Evolutionary conservation across 2,113 vertebrate species (phyloP).

Genomic region (Scomber colias): DNA sequence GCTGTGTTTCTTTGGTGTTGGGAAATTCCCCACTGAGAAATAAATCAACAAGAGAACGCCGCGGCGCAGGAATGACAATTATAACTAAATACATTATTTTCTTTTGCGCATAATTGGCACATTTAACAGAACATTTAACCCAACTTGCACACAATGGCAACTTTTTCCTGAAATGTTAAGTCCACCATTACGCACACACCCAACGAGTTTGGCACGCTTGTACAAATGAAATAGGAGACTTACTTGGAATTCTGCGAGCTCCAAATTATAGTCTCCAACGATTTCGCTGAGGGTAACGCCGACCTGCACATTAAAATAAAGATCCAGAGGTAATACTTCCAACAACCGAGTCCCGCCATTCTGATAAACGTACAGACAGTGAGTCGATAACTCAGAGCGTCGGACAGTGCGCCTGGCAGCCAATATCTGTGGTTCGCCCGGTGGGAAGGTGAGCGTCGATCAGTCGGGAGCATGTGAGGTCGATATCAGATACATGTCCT

Average conservation of each 20-base stretch:
- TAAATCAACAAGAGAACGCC: constrained; percentile 53
- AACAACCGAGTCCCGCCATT: constrained; percentile 82
- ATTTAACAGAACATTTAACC: constrained; percentile 58
- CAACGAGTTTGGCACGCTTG: constrained; percentile 37
- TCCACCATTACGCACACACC: constrained; percentile 61
- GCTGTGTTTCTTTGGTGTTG: constrained; percentile 45
- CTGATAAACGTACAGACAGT: constrained; percentile 51
- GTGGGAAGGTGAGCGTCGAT: constrained; percentile 73
- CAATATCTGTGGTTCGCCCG: constrained; percentile 63
- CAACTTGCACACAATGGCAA: constrained; percentile 41
- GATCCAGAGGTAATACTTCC: constrained; percentile 87
- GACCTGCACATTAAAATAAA: constrained; percentile 83
- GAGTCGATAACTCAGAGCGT: constrained; percentile 61
- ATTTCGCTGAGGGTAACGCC: constrained; percentile 77
- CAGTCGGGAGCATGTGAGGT: constrained; percentile 83
- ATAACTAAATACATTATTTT: constrained; percentile 42
- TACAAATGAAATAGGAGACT: constrained; percentile 70
- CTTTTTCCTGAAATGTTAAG: constrained; percentile 54
- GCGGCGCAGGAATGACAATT: constrained; percentile 40
- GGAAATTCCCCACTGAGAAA: constrained; percentile 61
- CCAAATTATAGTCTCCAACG: constrained; percentile 85
- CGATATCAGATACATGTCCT: constrained; percentile 82
- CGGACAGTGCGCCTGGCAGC: constrained; percentile 69
- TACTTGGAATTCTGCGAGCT: constrained; percentile 85
- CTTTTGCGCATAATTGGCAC: constrained; percentile 37